Conservation (phyloP, 2,113 vertebrate genomes). For the Xiphophorus hellerii region DNA sequence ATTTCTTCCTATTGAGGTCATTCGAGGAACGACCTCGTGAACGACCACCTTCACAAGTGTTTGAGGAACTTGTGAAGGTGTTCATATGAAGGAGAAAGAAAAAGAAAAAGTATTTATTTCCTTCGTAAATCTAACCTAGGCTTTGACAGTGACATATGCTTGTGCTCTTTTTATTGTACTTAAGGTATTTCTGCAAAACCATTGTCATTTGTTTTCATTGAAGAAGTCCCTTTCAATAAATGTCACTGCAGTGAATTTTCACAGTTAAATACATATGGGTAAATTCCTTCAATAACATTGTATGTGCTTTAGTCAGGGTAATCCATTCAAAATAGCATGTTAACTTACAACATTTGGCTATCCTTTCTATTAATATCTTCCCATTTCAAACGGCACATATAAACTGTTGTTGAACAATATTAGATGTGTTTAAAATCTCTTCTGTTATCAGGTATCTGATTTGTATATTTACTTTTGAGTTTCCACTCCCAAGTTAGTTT, state of each 20-base stretch:
- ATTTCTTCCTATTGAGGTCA: conserved; percentile 8
- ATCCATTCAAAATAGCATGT: neutral
- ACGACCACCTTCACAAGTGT: too few species aligned
- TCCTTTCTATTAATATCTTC: neutral
- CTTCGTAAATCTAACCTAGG: neutral
- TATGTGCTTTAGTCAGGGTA: neutral
- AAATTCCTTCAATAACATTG: neutral
- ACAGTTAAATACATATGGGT: neutral
- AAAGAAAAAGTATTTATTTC: neutral
- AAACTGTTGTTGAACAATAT: neutral
- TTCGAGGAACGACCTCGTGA: too few species aligned
- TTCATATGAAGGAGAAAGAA: conserved; percentile 1
- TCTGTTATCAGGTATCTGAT: neutral
- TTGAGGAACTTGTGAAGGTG: conserved; percentile 8
- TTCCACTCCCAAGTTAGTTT: too few species aligned
- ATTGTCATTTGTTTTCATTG: neutral
- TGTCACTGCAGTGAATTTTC: neutral
- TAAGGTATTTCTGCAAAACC: neutral
- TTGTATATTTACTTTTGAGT: too few species aligned
- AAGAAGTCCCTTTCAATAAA: neutral
- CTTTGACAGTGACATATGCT: neutral
- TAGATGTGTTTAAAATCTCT: too few species aligned
- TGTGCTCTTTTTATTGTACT: neutral
- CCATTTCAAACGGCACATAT: neutral
- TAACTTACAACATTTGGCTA: neutral